Percentiles rank a stretch among this genome's conserved stretches.
Evolutionary conservation across 1,140 invertebrate genomes (phyloP).

Genomic region (Hormaphis cornu): DNA sequence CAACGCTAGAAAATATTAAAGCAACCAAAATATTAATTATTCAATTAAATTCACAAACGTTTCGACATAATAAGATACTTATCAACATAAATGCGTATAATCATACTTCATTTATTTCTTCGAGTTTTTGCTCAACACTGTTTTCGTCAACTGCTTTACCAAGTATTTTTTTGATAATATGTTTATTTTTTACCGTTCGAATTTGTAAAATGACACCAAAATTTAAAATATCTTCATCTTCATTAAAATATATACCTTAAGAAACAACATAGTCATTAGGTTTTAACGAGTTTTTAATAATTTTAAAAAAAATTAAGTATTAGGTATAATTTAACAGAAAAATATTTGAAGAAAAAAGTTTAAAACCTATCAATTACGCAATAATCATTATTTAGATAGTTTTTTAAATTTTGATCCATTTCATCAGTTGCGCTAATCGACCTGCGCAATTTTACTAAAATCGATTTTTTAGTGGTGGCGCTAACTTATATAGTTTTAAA

Average conservation of each 20-base stretch:
- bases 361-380: too few species aligned
- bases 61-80: not conserved
- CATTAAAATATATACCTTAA: not conserved
- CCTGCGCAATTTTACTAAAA: too few species aligned
- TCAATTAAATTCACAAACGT: not conserved
- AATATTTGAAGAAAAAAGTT: too few species aligned
- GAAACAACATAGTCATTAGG: not conserved
- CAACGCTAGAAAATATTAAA: constrained; percentile 6
- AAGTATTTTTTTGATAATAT: not conserved
- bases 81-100: not conserved
- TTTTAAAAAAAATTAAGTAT: not conserved
- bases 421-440: too few species aligned
- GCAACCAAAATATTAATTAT: not conserved
- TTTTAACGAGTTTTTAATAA: not conserved
- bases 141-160: constrained; percentile 4
- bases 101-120: constrained; percentile 7
- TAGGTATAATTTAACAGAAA: too few species aligned
- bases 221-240: not conserved
- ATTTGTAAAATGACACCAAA: constrained; percentile 8
- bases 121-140: not conserved
- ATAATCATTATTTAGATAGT: too few species aligned
- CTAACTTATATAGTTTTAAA: too few species aligned
- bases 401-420: too few species aligned
- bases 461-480: too few species aligned
- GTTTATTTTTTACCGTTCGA: not conserved